A percentile compares a stretch with the other conserved stretches of the same genome.
phyloP scores from a whole-genome alignment of 2,888 invertebrate genomes.

The Catocala sponsa region DNA sequence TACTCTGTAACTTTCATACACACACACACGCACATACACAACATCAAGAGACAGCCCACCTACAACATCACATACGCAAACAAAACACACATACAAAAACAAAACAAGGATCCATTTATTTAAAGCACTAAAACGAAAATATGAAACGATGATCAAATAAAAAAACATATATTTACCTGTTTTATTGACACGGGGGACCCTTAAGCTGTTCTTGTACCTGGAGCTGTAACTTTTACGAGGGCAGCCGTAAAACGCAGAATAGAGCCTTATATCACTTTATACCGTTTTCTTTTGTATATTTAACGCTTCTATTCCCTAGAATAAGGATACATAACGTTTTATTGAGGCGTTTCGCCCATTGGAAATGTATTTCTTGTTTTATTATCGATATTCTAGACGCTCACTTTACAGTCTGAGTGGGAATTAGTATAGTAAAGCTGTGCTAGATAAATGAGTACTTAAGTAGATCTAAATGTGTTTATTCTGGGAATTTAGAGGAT shows the following conservation, averaged over 20 bases:
- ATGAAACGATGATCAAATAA: constrained; percentile 78
- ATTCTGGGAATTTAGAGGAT: too few species aligned
- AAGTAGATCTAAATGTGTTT: not conserved
- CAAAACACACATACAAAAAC: not conserved
- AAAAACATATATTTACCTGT: constrained; percentile 72
- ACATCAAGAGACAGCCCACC: not conserved
- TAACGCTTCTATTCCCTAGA: constrained; percentile 72
- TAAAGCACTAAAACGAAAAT: constrained; percentile 56
- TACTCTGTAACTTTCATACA: too few species aligned
- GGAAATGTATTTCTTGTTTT: constrained; percentile 47
- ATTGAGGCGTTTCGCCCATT: constrained; percentile 46
- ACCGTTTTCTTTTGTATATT: constrained; percentile 83
- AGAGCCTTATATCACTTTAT: constrained; percentile 77
- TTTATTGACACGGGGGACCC: constrained; percentile 71
- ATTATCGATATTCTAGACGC: constrained; percentile 41
- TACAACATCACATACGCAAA: not conserved
- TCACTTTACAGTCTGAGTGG: constrained; percentile 22
- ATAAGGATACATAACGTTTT: constrained; percentile 56
- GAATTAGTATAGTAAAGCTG: constrained; percentile 41
- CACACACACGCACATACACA: too few species aligned
- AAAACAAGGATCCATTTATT: constrained; percentile 33
- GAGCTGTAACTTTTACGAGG: constrained; percentile 76
- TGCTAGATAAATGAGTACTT: constrained; percentile 5
- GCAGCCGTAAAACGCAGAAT: constrained; percentile 67
- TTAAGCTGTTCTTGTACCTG: constrained; percentile 72